Evolutionary conservation across 2,888 invertebrate genomes (phyloP), one percentile per base, ranked within the genome.

Genomic region (Zonitis immaculata): DNA sequence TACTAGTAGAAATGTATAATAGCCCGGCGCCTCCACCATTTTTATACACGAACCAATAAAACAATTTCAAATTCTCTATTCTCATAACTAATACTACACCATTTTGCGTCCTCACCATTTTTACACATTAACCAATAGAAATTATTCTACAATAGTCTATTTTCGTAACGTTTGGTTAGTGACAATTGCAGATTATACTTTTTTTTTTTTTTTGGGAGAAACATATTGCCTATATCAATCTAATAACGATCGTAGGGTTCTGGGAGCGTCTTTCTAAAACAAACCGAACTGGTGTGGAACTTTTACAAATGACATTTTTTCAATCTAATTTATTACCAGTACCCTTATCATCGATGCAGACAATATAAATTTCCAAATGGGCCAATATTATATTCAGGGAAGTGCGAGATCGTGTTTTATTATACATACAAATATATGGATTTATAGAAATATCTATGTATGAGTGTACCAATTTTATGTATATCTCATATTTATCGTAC

Each of bases 311-410:
- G 69, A 66, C 69, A 70, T 67, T 72, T 73, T 73, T 71, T 67
- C 67, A 66, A 63, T 53, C 65, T 70, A 71, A 73, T 73, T 73
- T 72, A 72, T 73, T 67, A 68, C 65, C 43, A 45, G 62, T 61
- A 72, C 72, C 73, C 72, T 73, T 73, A 73, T 73, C 73, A 72
- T 68, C 68, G 70, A 67, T 66, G 65, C 73, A 69, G 72, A 73
- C 72, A 72, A 72, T 72, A 73, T 72, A 73, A 73, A 73, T 73
- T 73, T 72, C 67, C 66, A 69, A 73, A 73, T 71, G 69, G 68
- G 67, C 69, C 71, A 70, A 71, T 71, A 71, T 70, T 70, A 69
- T 70, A 70, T 71, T 69, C 70, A 66, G 64, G 59, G 59, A 62
- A 61, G 63, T 59, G 50, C 56, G 60, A 57, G 27, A 9, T 35